Base-by-base conservation (phyloP, 2,113 vertebrate genomes). In the Crotalus viridis region DNA sequence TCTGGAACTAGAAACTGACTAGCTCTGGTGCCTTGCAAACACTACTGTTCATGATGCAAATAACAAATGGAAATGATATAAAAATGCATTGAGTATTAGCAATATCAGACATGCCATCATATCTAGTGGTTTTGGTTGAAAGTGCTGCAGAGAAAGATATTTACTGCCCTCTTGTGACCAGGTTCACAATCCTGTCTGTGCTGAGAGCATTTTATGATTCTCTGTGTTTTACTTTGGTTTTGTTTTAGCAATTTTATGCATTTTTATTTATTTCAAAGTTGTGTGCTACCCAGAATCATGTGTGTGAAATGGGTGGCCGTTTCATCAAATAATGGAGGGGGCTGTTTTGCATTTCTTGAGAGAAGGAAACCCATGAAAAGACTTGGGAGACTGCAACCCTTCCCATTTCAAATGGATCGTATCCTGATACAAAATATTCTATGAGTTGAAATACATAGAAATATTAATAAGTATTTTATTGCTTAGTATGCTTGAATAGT, bases 101-200 rank as follows among this genome's bases (percentile, higher is more conserved):
- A 22, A 26, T 89, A 22, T 89, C n/a, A 59, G n/a, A n/a, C 26
- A 51, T 0, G 10, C 8, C 19, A 12, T 5, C 19, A 19, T 17
- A 28, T 74, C 55, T 88, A 39, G 12, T 5, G 85, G 10, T 12
- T 46, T 69, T 43, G 51, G 46, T 51, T 51, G 54, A 90, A 87
- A 57, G 13, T 69, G 21, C 81, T 92, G 85, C 59, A 69, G 48
- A 91, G n/a, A 54, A 89, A 90, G 89, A 61, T 59, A 89, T 15
- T 17, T 91, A 85, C 69, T 93, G 90, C 93, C 93, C 55, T 91
- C 90, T 93, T 91, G 69, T 89, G 93, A 61, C 87, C 54, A 21
- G 28, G 33, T n/a, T 85, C 33, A 43, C 6, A 81, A 39, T 43
- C 33, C 74, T 21, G 7, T 33, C 19, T 81, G 74, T 3, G 33